Percentiles rank a stretch among this genome's conserved stretches.
Evolutionary conservation across 2,888 invertebrate genomes (phyloP).

Genomic region (Latrodectus hesperus): DNA sequence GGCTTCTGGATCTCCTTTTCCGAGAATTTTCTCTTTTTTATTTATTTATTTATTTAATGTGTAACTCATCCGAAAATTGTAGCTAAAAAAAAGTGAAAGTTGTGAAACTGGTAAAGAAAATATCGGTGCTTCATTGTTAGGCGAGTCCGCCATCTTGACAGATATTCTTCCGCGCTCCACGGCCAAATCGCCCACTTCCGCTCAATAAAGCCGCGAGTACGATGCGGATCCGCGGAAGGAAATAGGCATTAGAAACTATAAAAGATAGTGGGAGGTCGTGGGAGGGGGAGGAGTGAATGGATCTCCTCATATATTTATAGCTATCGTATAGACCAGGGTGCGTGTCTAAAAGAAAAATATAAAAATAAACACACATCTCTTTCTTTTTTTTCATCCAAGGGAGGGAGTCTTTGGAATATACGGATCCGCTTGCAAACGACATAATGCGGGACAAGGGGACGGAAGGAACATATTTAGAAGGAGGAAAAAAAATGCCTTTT

Average conservation of each 20-base stretch:
- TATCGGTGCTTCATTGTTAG: conserved; percentile 57
- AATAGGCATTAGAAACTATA: conserved; percentile 69
- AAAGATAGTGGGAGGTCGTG: conserved; percentile 32
- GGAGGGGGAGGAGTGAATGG: conserved; percentile 19
- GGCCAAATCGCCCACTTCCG: conserved; percentile 68
- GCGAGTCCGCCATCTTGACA: conserved; percentile 61
- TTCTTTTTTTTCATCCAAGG: conserved; percentile 8
- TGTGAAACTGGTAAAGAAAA: conserved; percentile 42
- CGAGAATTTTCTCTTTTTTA: conserved; percentile 17
- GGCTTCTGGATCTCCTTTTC: conserved; percentile 43
- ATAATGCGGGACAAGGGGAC: conserved; percentile 32
- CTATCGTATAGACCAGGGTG: conserved; percentile 31
- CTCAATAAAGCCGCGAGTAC: conserved; percentile 65
- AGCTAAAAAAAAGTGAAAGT: conserved; percentile 7
- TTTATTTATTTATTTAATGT: conserved; percentile 7
- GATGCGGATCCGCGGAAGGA: conserved; percentile 64
- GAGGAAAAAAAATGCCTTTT: conserved; percentile 14
- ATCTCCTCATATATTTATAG: conserved; percentile 59
- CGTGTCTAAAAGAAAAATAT: conserved; percentile 24
- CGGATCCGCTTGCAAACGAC: conserved; percentile 19
- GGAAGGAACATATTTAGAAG: conserved; percentile 54
- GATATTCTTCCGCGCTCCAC: conserved; percentile 66
- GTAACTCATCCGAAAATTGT: conserved; percentile 21
- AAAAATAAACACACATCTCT: conserved; percentile 36
- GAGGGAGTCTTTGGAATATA: conserved; percentile 31